These are phyloP conservation scores for Pelmatolapia mariae DNA, from an alignment of 2,113 vertebrate genomes.

Conservation along the genomic window DNA sequence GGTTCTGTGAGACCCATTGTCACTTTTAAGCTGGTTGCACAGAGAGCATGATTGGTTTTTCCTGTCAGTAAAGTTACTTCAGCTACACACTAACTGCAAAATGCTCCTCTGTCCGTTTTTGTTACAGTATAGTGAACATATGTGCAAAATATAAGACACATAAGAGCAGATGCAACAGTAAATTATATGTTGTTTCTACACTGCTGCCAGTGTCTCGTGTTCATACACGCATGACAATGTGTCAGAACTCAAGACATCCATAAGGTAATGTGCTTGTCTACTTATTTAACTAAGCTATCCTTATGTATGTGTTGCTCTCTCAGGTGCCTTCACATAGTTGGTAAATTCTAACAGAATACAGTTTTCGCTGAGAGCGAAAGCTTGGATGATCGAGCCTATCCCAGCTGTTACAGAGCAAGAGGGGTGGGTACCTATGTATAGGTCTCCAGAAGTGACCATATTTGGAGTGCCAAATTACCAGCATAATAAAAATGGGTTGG, in stretches of 20 bases:
- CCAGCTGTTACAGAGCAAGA: neutral
- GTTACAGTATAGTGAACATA: neutral
- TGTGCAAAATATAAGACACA: neutral
- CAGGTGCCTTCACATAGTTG: neutral
- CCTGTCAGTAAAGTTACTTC: conserved; percentile 50
- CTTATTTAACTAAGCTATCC: neutral
- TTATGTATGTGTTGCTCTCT: neutral
- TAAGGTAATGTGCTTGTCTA: neutral
- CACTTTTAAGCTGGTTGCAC: neutral
- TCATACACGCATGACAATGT: neutral
- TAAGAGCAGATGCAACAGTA: neutral
- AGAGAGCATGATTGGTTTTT: neutral
- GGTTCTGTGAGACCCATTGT: neutral
- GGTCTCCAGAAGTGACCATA: neutral
- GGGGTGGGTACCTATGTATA: neutral
- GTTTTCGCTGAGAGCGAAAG: neutral
- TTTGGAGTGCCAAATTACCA: neutral
- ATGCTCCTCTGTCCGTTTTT: neutral
- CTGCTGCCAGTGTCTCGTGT: neutral
- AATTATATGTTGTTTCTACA: neutral
- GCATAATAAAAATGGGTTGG: neutral
- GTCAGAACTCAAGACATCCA: neutral
- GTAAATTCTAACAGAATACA: neutral
- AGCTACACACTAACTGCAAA: conserved; percentile 18
- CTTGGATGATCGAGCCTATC: neutral